Evolutionary conservation across 2,113 vertebrate genomes (phyloP), one percentile per base, ranked within the genome.

Genomic region (Oncorhynchus keta): DNA sequence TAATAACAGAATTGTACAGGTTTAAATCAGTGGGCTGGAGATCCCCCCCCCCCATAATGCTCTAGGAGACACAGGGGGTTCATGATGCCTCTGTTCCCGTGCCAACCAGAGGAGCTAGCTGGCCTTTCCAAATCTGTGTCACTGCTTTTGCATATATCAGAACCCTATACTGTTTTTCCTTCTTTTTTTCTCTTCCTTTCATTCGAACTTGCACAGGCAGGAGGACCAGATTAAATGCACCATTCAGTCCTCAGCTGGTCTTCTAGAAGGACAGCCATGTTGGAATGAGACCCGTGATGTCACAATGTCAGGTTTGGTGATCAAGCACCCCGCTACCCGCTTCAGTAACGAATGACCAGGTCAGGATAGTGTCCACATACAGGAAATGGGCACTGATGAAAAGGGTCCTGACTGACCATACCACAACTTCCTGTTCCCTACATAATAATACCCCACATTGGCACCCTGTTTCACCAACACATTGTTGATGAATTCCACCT

Each of bases 1-100:
- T 96, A 96, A 97, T 94, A 97, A 97, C 95, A 95, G 94, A 97
- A 97, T 97, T 96, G 95, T 98, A 98, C 96, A 97, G 93, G 95
- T 96, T 93, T 95, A 94, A 94, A 94, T 95, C 95, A 95, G 94
- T 91, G 67, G 95, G 93, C 95, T 93, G 94, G 95, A 95, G 93
- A 92, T 94, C 93, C 80, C 90, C 88, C 88, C 30, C 14, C 28
- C 28, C 28, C 30, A 18, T 16, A 2, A 83, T 77, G 95, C 94
- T 93, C 91, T 70, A 92, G 92, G 95, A 94, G 95, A 92, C 93
- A 96, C 94, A 94, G 94, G 93, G 95, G 95, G 94, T 90, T 93
- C 95, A 94, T 93, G 4, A 16, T 55, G 92, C 93, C 93, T 95
- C 94, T 94, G 94, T 95, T 94, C 87, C 84, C 91, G 91, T 93